phyloP scores from a whole-genome alignment of 2,797 vertebrate genomes.

The Ptychadena robeensis region DNA sequence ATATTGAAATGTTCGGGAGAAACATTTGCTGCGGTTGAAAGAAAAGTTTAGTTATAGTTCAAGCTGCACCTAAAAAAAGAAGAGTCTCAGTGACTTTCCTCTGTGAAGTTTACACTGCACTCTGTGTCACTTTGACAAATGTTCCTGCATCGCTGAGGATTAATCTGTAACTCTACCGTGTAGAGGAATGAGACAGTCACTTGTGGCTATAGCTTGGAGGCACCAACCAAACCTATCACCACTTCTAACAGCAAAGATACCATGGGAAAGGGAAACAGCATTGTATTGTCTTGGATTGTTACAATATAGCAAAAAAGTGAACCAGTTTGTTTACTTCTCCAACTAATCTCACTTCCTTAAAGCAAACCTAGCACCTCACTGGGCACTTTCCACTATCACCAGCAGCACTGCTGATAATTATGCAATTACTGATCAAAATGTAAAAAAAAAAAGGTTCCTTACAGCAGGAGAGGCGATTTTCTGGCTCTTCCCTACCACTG shows the following conservation, averaged over 20 bases:
- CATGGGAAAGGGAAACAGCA: no score
- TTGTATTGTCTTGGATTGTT: no score
- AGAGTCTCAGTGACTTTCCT: not conserved
- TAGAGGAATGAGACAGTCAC: not conserved
- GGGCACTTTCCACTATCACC: no score
- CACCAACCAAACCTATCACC: not conserved
- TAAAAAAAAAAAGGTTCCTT: no score
- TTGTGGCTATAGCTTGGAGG: not conserved
- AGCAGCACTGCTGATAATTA: no score
- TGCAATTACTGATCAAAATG: no score
- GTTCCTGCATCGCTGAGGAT: not conserved
- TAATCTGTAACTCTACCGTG: not conserved
- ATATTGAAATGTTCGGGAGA: not conserved
- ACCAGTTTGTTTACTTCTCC: no score
- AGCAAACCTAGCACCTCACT: no score
- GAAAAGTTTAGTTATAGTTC: not conserved
- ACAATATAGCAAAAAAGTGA: not conserved
- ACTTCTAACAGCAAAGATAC: not conserved
- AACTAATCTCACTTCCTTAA: no score
- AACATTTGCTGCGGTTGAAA: not conserved
- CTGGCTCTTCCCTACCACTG: no score
- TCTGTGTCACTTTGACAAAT: slow-evolving; percentile 10
- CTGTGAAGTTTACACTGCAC: not conserved
- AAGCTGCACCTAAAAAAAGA: not conserved
- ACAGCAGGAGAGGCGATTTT: no score